Evolutionary conservation across 2,797 vertebrate genomes (phyloP).

Genomic region (Sebastiscus tertius): DNA sequence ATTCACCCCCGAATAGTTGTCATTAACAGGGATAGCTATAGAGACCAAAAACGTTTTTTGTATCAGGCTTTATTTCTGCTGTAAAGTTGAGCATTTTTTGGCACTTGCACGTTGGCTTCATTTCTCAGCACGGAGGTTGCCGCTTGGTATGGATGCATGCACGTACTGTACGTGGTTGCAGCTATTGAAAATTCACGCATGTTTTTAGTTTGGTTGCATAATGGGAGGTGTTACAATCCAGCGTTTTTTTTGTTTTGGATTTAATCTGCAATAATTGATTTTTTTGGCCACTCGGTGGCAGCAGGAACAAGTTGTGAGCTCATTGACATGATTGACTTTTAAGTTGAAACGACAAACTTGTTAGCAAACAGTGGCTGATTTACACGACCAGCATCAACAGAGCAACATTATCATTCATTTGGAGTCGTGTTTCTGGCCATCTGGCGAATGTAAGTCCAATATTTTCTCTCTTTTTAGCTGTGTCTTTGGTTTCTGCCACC

Average conservation of each 20-base stretch:
- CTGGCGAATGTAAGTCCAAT: background rate
- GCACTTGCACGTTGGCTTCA: no score
- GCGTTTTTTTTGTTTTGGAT: background rate
- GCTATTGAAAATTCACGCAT: background rate
- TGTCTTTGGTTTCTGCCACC: background rate
- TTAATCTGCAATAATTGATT: background rate
- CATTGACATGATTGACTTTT: background rate
- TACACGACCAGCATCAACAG: no score
- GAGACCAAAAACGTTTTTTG: no score
- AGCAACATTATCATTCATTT: background rate
- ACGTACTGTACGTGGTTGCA: background rate
- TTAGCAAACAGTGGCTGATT: background rate
- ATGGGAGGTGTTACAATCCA: background rate
- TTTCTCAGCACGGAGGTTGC: no score
- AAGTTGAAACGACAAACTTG: no score
- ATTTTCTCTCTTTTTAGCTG: background rate
- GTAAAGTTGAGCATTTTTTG: no score
- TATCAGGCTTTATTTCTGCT: no score
- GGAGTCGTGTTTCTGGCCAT: background rate
- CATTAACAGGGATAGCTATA: no score
- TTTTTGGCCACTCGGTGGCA: background rate
- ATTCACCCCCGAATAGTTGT: no score
- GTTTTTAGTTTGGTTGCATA: background rate
- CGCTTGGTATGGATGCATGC: background rate
- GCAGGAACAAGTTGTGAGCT: background rate